Evolutionary conservation across 2,888 invertebrate genomes (phyloP).

Genomic region (Steinernema scapterisci): DNA sequence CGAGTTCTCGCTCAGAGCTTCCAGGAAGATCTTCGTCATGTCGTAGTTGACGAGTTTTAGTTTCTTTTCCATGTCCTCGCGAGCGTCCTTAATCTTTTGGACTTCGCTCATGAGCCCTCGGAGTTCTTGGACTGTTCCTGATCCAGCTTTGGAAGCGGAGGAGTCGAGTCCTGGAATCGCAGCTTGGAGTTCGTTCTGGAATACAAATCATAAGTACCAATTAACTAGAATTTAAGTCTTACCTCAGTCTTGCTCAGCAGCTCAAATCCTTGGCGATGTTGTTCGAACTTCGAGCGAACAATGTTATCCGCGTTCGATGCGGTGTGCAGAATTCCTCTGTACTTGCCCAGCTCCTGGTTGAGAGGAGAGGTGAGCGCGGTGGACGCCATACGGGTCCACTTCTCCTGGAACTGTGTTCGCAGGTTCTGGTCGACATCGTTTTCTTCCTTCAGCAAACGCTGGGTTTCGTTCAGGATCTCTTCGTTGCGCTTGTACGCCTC

Average conservation of each 20-base stretch:
- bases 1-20: constrained; percentile 38
- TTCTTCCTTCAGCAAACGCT: constrained; percentile 82
- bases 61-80: constrained; percentile 86
- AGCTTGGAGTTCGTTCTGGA: constrained; percentile 75
- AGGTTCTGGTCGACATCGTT: constrained; percentile 85
- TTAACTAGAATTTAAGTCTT: constrained; percentile 58
- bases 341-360: constrained; percentile 83
- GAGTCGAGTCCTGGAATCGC: constrained; percentile 74
- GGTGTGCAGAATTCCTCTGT: constrained; percentile 86
- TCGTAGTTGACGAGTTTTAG: constrained; percentile 80
- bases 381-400: constrained; percentile 89
- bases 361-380: constrained; percentile 86
- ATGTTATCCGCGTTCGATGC: constrained; percentile 81
- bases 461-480: constrained; percentile 82
- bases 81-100: constrained; percentile 74
- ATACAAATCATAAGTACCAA: constrained; percentile 37
- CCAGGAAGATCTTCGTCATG: constrained; percentile 73
- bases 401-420: constrained; percentile 85
- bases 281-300: constrained; percentile 84
- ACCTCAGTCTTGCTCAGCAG: constrained; percentile 80
- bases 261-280: constrained; percentile 80
- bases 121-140: constrained; percentile 75
- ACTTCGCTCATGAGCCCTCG: constrained; percentile 78
- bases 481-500: constrained; percentile 86
- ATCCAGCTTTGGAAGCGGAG: constrained; percentile 33